Conservation (phyloP, 2,888 invertebrate genomes). For the Nephrotoma appendiculata region DNA sequence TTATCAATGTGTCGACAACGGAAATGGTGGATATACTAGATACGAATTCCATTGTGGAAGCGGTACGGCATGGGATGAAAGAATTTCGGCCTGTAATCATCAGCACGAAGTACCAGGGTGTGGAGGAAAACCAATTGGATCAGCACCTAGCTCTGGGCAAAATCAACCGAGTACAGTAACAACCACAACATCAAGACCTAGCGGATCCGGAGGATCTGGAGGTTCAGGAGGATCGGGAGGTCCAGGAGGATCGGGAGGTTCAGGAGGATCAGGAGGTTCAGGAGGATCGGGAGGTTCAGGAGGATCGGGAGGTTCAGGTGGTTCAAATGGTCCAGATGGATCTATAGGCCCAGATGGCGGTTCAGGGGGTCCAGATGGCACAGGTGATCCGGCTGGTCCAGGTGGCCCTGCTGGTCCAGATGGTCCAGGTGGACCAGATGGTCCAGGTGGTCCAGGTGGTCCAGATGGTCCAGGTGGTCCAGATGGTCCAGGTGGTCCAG, state of each 20-base stretch:
- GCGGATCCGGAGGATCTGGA: not conserved
- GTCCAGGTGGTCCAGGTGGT: not conserved
- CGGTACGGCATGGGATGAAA: slow-evolving; percentile 55
- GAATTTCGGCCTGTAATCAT: slow-evolving; percentile 44
- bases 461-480: no score
- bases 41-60: slow-evolving; percentile 48
- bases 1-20: slow-evolving; percentile 41
- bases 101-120: slow-evolving; percentile 28
- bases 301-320: no score
- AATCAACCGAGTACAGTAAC: not conserved
- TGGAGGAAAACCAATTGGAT: slow-evolving; percentile 15
- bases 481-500: not conserved
- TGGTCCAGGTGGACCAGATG: not conserved
- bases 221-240: not conserved
- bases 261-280: no score
- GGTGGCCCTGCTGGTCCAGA: not conserved
- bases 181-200: not conserved
- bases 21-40: slow-evolving; percentile 34
- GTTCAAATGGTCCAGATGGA: not conserved
- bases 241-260: not conserved
- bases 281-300: not conserved
- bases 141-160: slow-evolving; percentile 14
- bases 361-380: not conserved
- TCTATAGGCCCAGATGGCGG: no score
- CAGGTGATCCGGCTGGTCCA: no score